Evolutionary conservation across 1,140 invertebrate species (phyloP).

Genomic region (Lepidurus packardi): DNA sequence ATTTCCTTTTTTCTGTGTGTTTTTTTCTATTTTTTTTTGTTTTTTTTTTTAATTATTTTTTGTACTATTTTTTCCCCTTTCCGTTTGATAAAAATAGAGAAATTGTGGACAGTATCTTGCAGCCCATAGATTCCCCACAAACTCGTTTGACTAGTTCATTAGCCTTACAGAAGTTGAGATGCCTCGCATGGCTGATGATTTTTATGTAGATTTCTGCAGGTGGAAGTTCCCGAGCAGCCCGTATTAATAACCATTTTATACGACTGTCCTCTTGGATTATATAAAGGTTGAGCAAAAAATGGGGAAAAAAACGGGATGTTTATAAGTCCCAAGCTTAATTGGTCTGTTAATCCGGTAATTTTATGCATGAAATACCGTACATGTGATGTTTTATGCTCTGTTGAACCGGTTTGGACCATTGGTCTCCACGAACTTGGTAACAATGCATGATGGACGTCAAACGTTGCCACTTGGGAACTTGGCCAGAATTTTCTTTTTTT

Average conservation of each 20-base stretch:
- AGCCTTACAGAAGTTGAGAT: neutral
- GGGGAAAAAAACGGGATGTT: neutral
- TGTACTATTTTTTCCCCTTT: too few species aligned
- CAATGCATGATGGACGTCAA: neutral
- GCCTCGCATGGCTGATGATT: too few species aligned
- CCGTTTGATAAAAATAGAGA: too few species aligned
- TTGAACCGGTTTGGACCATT: neutral
- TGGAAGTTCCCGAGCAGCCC: neutral
- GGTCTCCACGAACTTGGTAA: neutral
- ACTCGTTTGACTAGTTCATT: conserved; percentile 7
- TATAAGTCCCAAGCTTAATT: neutral
- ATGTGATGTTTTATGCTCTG: neutral
- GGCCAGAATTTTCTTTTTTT: neutral
- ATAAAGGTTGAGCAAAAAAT: neutral
- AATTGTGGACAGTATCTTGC: too few species aligned
- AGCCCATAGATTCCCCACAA: neutral
- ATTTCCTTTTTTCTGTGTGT: too few species aligned
- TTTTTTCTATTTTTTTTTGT: neutral
- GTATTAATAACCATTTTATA: neutral
- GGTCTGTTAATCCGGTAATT: neutral
- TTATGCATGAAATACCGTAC: neutral
- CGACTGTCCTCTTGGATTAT: neutral
- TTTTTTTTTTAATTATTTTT: neutral
- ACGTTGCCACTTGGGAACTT: neutral
- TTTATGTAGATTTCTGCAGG: neutral